Evolutionary conservation across 1,140 invertebrate species (phyloP), one percentile per base, ranked within the genome.

Genomic region (Mamestra configurata): DNA sequence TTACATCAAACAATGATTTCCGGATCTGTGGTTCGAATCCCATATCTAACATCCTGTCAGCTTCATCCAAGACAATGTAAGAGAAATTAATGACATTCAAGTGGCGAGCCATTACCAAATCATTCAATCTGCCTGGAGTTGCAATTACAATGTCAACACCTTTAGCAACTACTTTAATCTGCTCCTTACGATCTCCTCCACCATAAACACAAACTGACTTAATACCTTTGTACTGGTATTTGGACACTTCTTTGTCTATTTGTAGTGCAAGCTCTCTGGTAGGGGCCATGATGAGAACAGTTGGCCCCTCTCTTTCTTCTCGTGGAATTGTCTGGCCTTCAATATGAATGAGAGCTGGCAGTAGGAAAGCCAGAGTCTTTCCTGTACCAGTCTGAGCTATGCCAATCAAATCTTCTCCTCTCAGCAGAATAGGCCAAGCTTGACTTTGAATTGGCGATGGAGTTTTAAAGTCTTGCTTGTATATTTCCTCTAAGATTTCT

Each of bases 381-480:
- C 98, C 98, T 37, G 98, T 99, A 77, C 98, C 98, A 31, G 98
- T 98, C 95, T 99, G 98, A 0, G 98, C 98, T 79, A 99, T 99
- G 15, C 98, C 98, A 93, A 99, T 99, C 85, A 99, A 93, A 94
- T 99, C 98, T 86, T 97, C 96, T 0, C 98, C 98, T 86, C 96
- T 97, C 6, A 99, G 89, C 0, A 99, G 93, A 81, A 99, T 95
- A 15, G 98, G 98, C 98, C 98, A 99, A 0, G 97, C 97, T 94
- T 99, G 98, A 81, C 96, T 96, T 87, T 98, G 99, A 90, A 99
- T 99, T 2, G 99, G 98, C 13, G 98, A 98, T 1, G 99, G 99
- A 79, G 96, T 95, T 71, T 95, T 91, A 93, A 99, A 99, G 0
- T 97, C 97, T 90, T 98, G 97, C 77, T 98, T 97, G 51, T 96